Base-by-base conservation (phyloP, 2,113 vertebrate genomes). In the Origma solitaria region DNA sequence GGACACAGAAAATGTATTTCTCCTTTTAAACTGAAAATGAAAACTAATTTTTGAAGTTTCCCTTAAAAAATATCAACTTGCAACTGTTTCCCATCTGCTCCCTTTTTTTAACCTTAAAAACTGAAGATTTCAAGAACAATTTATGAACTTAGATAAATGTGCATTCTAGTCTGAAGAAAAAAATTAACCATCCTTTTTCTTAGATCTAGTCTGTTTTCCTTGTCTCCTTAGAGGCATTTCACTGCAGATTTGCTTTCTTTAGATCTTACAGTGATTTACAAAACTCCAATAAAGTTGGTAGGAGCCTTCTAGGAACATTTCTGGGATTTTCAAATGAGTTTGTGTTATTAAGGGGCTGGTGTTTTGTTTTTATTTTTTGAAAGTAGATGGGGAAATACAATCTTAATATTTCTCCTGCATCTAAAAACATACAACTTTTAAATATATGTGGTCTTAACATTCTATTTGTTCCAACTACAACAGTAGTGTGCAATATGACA, bases 51-150 rank as follows among this genome's bases (percentile, higher is more conserved):
- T 37, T 11, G 57, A 40, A 17, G 2, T 35, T 88, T 50, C 13
- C 12, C 17, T 50, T 62, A 22, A 68, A 18, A 82, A 79, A 76
- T 42, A 66, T 5, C 6, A 54, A 31, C 17, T 60, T 47, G 9
- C 5, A 64, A n/a, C 3, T 20, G 1, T 53, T 65, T 64, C 24
- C 4, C 9, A 33, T 0, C 1, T 4, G 9, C 13, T 11, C 10
- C 10, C 3, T 37, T 8, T 28, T 58, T 60, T 35, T 77, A 10
- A 54, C 6, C 5, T 15, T 49, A 38, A 73, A 51, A 85, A 50
- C 6, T 6, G 3, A 42, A 87, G 6, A 23, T 56, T 60, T 82
- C 62, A 92, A 49, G 18, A 80, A 68, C 23, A 88, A 45, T 3
- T 47, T 10, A 69, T 31, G 8, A 62, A 62, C 4, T 66, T 50